These are phyloP conservation scores for Leucophenga montana DNA, from an alignment of 2,888 invertebrate species.

Conservation along the genomic window DNA sequence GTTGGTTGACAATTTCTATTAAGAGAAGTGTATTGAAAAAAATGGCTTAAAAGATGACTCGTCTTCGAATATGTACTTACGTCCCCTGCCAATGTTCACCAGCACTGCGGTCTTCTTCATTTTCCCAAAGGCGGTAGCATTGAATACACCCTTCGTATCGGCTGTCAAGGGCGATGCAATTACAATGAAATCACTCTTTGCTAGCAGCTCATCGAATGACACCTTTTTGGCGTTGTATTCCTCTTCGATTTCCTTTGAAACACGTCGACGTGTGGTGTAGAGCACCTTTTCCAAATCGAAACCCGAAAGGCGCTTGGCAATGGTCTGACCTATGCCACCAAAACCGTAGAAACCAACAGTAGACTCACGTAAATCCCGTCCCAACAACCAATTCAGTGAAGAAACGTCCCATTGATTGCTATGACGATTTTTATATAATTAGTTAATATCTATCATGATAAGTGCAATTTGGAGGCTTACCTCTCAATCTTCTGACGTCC, in stretches of 20 bases:
- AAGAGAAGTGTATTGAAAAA: neutral
- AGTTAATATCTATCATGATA: slow-evolving; percentile 72
- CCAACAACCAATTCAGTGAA: slow-evolving; percentile 84
- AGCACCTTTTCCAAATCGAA: slow-evolving; percentile 83
- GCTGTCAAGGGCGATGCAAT: slow-evolving; percentile 79
- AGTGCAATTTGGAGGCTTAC: slow-evolving; percentile 49
- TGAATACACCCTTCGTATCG: slow-evolving; percentile 81
- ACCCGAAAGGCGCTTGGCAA: slow-evolving; percentile 81
- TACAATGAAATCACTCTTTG: slow-evolving; percentile 82
- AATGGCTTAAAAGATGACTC: slow-evolving; percentile 46
- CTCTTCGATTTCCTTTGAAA: slow-evolving; percentile 74
- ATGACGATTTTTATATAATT: slow-evolving; percentile 34
- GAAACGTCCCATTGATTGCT: slow-evolving; percentile 80
- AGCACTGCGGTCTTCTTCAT: slow-evolving; percentile 85
- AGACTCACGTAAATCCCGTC: slow-evolving; percentile 83
- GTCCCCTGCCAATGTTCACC: slow-evolving; percentile 82
- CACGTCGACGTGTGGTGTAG: slow-evolving; percentile 81
- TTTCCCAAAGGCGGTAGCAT: slow-evolving; percentile 78
- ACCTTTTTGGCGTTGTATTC: slow-evolving; percentile 78
- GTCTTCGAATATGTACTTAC: too few relatives aligned
- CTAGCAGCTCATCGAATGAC: slow-evolving; percentile 78
- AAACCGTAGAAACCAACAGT: slow-evolving; percentile 90
- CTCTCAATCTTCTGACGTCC: slow-evolving; percentile 78
- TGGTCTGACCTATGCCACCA: slow-evolving; percentile 84
- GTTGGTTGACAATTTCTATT: slow-evolving; percentile 83